phyloP scores from a whole-genome alignment of 1,140 invertebrate genomes.

The Melanaphis sacchari region DNA sequence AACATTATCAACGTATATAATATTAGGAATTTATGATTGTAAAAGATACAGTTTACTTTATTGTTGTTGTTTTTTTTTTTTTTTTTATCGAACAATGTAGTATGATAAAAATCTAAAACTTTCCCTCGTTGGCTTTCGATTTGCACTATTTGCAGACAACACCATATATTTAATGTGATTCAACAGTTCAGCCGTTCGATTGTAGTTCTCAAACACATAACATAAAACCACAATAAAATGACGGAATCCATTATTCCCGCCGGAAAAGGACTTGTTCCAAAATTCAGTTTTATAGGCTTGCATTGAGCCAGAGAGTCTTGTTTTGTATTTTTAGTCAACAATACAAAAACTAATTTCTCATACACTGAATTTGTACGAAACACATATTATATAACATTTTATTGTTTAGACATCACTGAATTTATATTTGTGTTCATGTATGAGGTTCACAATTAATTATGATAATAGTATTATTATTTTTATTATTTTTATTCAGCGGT shows the following conservation, averaged over 20 bases:
- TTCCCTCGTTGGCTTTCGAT: not conserved
- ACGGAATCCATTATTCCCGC: not conserved
- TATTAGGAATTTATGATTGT: not conserved
- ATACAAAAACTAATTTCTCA: not conserved
- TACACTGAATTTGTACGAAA: not conserved
- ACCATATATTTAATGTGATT: not conserved
- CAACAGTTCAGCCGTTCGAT: not conserved
- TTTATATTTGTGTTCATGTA: not conserved
- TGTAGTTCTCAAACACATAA: not conserved
- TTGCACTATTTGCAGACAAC: not conserved
- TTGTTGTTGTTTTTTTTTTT: not conserved
- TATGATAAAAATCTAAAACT: not conserved
- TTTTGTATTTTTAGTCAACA: not conserved
- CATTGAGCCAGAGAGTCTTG: not conserved
- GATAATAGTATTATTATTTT: not conserved
- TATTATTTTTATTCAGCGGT: not conserved
- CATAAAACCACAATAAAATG: not conserved
- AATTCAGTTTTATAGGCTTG: constrained; percentile 1
- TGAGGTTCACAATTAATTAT: not conserved
- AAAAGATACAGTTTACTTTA: not conserved
- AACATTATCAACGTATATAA: not conserved
- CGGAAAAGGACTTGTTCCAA: not conserved
- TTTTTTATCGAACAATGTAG: not conserved
- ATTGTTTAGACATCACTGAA: not conserved
- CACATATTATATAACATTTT: not conserved